Percentiles rank a stretch among this genome's conserved stretches.
phyloP scores from a whole-genome alignment of 2,797 vertebrate species.

The Enteromius unitaeniatus region DNA sequence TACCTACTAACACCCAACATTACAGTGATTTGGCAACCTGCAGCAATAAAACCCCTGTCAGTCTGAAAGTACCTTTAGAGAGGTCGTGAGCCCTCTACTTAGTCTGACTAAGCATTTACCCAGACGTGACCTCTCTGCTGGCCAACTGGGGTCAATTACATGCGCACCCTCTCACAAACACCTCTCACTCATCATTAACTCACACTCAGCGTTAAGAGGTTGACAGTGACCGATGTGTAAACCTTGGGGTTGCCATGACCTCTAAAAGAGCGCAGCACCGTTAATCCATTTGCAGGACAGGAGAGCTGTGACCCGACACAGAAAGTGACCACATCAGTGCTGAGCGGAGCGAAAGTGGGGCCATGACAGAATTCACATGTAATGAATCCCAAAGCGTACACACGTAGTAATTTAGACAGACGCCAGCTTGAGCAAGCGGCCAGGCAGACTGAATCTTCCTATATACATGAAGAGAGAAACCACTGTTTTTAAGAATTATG shows the following conservation, averaged over 20 bases:
- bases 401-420: slow-evolving; percentile 58
- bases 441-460: slow-evolving; percentile 42
- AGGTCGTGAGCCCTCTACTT: slow-evolving; percentile 41
- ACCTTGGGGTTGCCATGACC: slow-evolving; percentile 43
- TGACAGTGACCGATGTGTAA: slow-evolving; percentile 52
- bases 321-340: slow-evolving; percentile 47
- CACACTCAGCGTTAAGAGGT: slow-evolving; percentile 32
- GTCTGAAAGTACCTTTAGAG: background rate
- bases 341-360: slow-evolving; percentile 25
- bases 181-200: slow-evolving; percentile 45
- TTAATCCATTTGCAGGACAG: slow-evolving; percentile 29
- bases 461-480: slow-evolving; percentile 8
- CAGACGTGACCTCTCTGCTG: slow-evolving; percentile 45
- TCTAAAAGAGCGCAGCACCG: slow-evolving; percentile 40
- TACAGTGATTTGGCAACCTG: background rate
- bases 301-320: slow-evolving; percentile 36
- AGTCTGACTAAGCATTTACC: slow-evolving; percentile 56
- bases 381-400: slow-evolving; percentile 54
- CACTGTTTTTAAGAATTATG: background rate
- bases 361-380: slow-evolving; percentile 52
- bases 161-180: slow-evolving; percentile 42
- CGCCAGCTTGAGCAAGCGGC: slow-evolving; percentile 27
- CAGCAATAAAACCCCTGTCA: slow-evolving; percentile 11
- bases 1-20: background rate
- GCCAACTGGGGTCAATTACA: slow-evolving; percentile 47